Conservation (phyloP, 1,140 invertebrate genomes). For the Hypsibius dujardini region DNA sequence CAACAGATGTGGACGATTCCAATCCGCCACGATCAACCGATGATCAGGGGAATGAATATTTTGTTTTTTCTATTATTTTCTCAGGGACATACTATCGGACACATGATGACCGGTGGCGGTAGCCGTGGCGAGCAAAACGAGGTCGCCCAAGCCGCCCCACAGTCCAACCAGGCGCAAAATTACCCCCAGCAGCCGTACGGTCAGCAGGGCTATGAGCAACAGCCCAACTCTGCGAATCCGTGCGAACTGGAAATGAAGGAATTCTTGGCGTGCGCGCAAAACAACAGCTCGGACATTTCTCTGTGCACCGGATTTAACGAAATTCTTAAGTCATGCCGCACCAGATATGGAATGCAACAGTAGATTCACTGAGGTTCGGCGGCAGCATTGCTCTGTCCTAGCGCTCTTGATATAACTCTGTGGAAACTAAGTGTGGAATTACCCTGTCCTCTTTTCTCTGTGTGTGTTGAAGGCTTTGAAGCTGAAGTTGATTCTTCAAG, state of each 20-base stretch:
- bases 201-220: neutral
- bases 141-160: neutral
- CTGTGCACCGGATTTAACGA: conserved; percentile 29
- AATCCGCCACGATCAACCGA: too few relatives aligned
- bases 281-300: conserved; percentile 23
- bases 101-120: neutral
- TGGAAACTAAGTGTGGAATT: too few relatives aligned
- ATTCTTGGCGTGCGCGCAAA: conserved; percentile 34
- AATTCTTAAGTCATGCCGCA: conserved; percentile 31
- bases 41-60: too few relatives aligned
- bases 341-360: conserved; percentile 25
- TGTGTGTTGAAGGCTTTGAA: too few relatives aligned
- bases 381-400: too few relatives aligned
- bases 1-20: too few relatives aligned
- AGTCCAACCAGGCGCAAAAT: neutral
- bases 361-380: neutral
- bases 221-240: conserved; percentile 23
- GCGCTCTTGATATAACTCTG: too few relatives aligned
- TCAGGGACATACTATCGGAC: conserved; percentile 12
- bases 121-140: neutral
- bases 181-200: neutral
- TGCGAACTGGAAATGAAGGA: conserved; percentile 34
- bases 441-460: too few relatives aligned
- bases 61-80: neutral
- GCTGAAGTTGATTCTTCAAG: too few relatives aligned